phyloP scores from a whole-genome alignment of 2,888 invertebrate genomes.

The Lithosia quadra region DNA sequence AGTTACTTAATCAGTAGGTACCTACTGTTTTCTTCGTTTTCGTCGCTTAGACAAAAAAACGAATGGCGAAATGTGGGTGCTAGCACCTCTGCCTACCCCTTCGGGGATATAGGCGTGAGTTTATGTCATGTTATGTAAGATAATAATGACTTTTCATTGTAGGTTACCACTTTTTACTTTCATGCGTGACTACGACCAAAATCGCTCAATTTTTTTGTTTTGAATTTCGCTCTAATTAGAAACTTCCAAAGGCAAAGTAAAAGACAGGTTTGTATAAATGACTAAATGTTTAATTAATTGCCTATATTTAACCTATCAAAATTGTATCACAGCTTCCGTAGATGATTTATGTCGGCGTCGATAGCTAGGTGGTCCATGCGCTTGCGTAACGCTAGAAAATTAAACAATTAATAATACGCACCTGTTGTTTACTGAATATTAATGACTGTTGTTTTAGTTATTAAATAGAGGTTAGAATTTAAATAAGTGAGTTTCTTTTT shows the following conservation, averaged over 20 bases:
- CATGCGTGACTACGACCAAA: background rate
- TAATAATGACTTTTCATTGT: background rate
- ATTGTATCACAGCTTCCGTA: slow-evolving; percentile 37
- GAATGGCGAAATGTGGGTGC: no score
- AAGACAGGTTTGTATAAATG: slow-evolving; percentile 23
- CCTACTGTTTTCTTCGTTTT: no score
- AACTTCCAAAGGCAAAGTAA: slow-evolving; percentile 9
- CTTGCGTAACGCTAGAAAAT: slow-evolving; percentile 29
- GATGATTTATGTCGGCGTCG: slow-evolving; percentile 45
- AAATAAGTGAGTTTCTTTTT: background rate
- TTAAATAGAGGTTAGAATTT: slow-evolving; percentile 3
- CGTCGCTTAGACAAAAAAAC: no score
- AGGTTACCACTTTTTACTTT: background rate
- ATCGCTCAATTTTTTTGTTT: background rate
- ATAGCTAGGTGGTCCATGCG: slow-evolving; percentile 48
- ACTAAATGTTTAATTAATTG: slow-evolving; percentile 44
- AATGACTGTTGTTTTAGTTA: slow-evolving; percentile 38
- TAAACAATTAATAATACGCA: slow-evolving; percentile 54
- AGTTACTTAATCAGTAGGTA: no score
- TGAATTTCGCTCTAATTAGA: background rate
- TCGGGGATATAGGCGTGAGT: no score
- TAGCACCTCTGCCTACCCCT: no score
- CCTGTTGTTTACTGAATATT: slow-evolving; percentile 46
- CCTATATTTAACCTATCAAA: slow-evolving; percentile 32
- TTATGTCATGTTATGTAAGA: no score